Conservation (phyloP, 2,888 invertebrate genomes). For the Epinotia demarniana region DNA sequence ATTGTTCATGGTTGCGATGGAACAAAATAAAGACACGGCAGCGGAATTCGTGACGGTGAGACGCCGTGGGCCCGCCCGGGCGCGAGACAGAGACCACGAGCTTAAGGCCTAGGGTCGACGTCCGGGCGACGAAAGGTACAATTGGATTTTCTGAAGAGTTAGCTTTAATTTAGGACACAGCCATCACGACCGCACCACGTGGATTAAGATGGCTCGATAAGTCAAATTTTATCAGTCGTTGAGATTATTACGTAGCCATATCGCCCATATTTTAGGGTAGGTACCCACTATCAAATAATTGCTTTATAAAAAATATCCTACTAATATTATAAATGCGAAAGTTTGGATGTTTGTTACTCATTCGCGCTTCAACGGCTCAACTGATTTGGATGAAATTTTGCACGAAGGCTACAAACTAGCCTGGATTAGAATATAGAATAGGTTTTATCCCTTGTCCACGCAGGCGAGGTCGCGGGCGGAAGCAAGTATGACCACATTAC, state of each 20-base stretch:
- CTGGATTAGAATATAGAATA: too few species aligned
- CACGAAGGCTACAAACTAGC: too few species aligned
- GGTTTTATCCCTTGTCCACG: too few species aligned
- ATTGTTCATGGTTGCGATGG: conserved; percentile 84
- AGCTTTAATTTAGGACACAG: conserved; percentile 72
- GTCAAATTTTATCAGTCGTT: not conserved
- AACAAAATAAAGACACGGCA: conserved; percentile 83
- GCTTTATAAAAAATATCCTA: not conserved
- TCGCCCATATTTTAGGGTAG: too few species aligned
- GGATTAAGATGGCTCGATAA: conserved; percentile 35
- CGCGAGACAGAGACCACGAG: conserved; percentile 66
- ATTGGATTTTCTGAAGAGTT: conserved; percentile 78
- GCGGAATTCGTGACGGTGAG: conserved; percentile 83
- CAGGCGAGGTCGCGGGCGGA: too few species aligned
- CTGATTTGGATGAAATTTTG: too few species aligned
- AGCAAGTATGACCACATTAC: not conserved
- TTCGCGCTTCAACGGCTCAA: too few species aligned
- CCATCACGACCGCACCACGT: conserved; percentile 59
- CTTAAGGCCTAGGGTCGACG: conserved; percentile 82
- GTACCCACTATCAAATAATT: not conserved
- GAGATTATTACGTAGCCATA: not conserved
- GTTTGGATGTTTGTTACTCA: too few species aligned
- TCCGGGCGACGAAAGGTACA: conserved; percentile 80
- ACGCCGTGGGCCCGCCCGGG: conserved; percentile 63
- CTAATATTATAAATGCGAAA: too few species aligned